These are phyloP conservation scores for Nesogale talazaci DNA, from an alignment of 2,113 vertebrate species.

Conservation along the genomic window DNA sequence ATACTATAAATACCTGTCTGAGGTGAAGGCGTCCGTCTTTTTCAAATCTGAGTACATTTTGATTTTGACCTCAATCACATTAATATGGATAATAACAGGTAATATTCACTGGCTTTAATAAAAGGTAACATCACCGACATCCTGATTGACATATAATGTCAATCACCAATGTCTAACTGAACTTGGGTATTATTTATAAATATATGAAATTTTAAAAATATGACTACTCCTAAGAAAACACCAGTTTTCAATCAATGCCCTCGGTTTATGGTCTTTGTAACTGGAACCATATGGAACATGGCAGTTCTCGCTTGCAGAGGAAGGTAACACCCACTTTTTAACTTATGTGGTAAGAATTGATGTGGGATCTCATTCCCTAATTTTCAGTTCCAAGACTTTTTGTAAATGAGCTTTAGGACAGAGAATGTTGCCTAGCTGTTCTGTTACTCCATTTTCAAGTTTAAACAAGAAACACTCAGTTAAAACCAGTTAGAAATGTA, in stretches of 20 bases:
- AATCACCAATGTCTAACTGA: slow-evolving; percentile 21
- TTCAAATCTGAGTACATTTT: background rate
- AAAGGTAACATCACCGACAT: too few relatives aligned
- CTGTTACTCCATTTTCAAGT: background rate
- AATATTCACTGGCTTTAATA: slow-evolving; percentile 5
- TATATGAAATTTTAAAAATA: slow-evolving; percentile 22
- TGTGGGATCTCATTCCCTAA: slow-evolving; percentile 8
- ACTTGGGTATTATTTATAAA: background rate
- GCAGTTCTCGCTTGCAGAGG: background rate
- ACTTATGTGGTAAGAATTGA: slow-evolving; percentile 31
- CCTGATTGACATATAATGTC: background rate
- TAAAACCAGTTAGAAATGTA: slow-evolving; percentile 20
- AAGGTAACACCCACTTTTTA: slow-evolving; percentile 11
- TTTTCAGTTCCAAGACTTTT: slow-evolving; percentile 15
- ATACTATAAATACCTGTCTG: background rate
- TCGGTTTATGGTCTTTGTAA: slow-evolving; percentile 44
- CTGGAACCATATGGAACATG: background rate
- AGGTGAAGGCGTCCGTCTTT: background rate
- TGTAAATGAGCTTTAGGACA: slow-evolving; percentile 53
- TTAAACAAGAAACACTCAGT: slow-evolving; percentile 29
- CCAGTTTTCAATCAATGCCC: background rate
- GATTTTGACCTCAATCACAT: background rate
- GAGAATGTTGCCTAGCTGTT: slow-evolving; percentile 17
- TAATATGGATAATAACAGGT: background rate
- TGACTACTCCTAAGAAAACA: slow-evolving; percentile 8